Evolutionary conservation across 2,797 vertebrate species (phyloP).

Genomic region (Oophaga sylvatica): DNA sequence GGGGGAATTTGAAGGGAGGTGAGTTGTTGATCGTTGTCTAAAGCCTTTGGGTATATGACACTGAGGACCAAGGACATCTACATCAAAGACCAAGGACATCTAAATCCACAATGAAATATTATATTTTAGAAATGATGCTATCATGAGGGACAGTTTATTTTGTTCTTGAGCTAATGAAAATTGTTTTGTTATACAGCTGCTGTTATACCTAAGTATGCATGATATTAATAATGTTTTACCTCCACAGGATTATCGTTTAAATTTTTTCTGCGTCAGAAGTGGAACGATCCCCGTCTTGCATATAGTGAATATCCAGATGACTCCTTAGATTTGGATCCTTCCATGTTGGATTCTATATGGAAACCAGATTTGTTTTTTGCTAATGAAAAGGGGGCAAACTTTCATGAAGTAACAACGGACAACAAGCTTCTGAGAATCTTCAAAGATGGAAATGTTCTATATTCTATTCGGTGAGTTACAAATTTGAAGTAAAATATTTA

Average conservation of each 20-base stretch:
- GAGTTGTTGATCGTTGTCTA: not conserved
- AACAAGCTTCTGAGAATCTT: slow-evolving; percentile 95
- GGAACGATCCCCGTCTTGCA: slow-evolving; percentile 93
- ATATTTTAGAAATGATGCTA: not conserved
- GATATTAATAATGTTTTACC: slow-evolving; percentile 27
- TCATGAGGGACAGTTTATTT: not conserved
- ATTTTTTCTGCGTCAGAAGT: slow-evolving; percentile 96
- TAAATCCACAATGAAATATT: not conserved
- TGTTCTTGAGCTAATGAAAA: not conserved
- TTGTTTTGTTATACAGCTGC: not conserved
- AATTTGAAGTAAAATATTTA: not conserved
- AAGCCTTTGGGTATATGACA: not conserved
- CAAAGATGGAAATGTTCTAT: slow-evolving; percentile 95
- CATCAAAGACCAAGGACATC: not conserved
- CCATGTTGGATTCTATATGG: slow-evolving; percentile 98
- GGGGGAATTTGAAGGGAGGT: too few relatives aligned
- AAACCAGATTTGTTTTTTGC: slow-evolving; percentile 97
- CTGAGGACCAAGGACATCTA: not conserved
- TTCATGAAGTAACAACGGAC: slow-evolving; percentile 96
- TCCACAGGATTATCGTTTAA: slow-evolving; percentile 91
- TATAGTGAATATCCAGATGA: slow-evolving; percentile 96
- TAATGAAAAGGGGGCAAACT: slow-evolving; percentile 96
- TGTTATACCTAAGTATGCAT: not conserved
- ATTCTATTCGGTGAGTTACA: slow-evolving; percentile 87
- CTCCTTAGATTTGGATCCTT: slow-evolving; percentile 93